Base-by-base conservation (phyloP, 2,113 vertebrate genomes). In the Austrofundulus limnaeus region DNA sequence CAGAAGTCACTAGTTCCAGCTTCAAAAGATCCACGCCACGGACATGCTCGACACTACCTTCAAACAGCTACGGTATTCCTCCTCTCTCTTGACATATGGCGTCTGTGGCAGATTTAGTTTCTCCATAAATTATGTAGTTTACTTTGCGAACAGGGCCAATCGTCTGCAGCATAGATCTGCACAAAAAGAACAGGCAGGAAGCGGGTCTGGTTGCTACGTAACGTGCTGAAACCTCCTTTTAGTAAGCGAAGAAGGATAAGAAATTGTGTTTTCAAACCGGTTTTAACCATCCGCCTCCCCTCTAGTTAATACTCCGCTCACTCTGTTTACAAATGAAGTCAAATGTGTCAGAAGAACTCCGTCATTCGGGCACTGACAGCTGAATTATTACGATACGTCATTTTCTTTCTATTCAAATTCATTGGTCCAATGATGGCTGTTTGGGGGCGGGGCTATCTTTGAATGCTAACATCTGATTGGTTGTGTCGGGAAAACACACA, bases 391-490 rank as follows among this genome's bases (percentile, higher is more conserved):
- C 1, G 5, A 8, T 4, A 68, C 79, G 85, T 86, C 83, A 84
- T 11, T 3, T 41, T 10, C 60, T 61, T 49, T 60, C 42, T 75
- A 73, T 93, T 93, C 83, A 91, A 93, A 93, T 85, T n/a, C 38
- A 86, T 87, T 90, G 77, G 90, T 52, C 74, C 65, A 71, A 77
- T 76, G 56, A 39, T 42, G 37, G 68, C 64, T 60, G 9, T 39
- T 9, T 0, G 3, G n/a, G 49, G 90, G 90, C 72, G 89, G 55
- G 80, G 73, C 55, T 57, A 76, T 43, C 55, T 92, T 93, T 93
- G 88, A 93, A 93, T 86, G 23, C 3, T 24, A 34, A 1, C 16
- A 12, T 75, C 56, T 72, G 79, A 90, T 90, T 92, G 90, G 92
- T 34, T 72, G 25, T 7, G 59, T 21, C 11, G 21, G 45, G 41